These are phyloP conservation scores for Petrolisthes manimaculis DNA, from an alignment of 2,888 invertebrate genomes.

Conservation along the genomic window DNA sequence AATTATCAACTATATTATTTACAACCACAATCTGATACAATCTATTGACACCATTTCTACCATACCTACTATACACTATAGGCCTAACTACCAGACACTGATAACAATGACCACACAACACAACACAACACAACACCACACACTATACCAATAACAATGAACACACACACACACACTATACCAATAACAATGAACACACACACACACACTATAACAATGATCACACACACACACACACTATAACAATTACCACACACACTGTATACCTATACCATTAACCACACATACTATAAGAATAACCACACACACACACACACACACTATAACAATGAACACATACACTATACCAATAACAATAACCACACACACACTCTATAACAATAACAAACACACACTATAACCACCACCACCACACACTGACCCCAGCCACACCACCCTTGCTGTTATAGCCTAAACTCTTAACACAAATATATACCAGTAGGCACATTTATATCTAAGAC, in stretches of 20 bases:
- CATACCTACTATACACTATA: neutral
- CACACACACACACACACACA: neutral
- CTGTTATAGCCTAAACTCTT: constrained; percentile 1
- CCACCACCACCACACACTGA: neutral
- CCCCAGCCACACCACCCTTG: neutral
- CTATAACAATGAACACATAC: neutral
- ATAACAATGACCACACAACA: neutral
- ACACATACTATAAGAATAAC: neutral
- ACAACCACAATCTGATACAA: neutral
- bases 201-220: neutral
- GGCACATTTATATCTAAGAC: neutral
- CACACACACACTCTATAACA: constrained; percentile 18
- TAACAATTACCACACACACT: neutral
- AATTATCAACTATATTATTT: neutral
- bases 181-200: neutral
- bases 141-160: neutral
- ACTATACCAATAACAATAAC: constrained; percentile 3
- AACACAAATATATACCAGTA: constrained; percentile 5
- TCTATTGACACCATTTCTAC: neutral
- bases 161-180: neutral
- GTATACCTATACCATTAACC: neutral
- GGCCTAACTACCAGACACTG: neutral
- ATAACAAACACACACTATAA: neutral
- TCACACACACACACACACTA: neutral
- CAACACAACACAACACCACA: neutral